Base-by-base conservation (phyloP, 2,113 vertebrate genomes). In the Ictidomys tridecemlineatus region DNA sequence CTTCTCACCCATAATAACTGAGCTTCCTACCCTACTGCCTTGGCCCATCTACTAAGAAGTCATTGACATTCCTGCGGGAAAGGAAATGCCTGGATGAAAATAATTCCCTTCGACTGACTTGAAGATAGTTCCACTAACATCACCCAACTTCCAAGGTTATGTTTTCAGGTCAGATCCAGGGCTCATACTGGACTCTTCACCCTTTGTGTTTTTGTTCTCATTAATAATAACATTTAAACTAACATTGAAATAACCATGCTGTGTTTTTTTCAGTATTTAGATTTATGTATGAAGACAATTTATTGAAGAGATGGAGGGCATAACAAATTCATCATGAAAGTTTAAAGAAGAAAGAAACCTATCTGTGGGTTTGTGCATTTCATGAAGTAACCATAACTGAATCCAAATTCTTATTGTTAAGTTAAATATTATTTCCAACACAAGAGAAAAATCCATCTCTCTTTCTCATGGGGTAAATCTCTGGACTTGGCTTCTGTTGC, bases 381-480 rank as follows among this genome's bases (percentile, higher is more conserved):
- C 42, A 26, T 56, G 67, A 96, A 76, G 90, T 89, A 89, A 63
- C 22, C 56, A 17, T 32, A 77, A 84, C 4, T 74, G 53, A 86
- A 91, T 48, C 3, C 78, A 77, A 85, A 96, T 22, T 2, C 39
- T 18, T 34, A 1, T 17, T 76, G 45, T 94, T 94, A 67, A 94
- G n/a, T 78, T 96, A 92, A 93, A 37, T 94, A n/a, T 79, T 2
- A 16, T 65, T 95, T 95, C 77, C 6, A 51, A 65, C 3, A 0
- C 53, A 67, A 39, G 48, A 90, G 18, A 91, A 95, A 82, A 84
- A 42, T 58, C 77, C 73, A 56, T 56, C 24, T 42, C 26, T 32
- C n/a, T 83, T 96, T 69, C 45, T 89, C 73, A 85, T 91, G 48
- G 78, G 45, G 53, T 22, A 94, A 77, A 93, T 91, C 73, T 97